phyloP scores from a whole-genome alignment of 2,888 invertebrate genomes.

The Tanytarsus gracilentus region DNA sequence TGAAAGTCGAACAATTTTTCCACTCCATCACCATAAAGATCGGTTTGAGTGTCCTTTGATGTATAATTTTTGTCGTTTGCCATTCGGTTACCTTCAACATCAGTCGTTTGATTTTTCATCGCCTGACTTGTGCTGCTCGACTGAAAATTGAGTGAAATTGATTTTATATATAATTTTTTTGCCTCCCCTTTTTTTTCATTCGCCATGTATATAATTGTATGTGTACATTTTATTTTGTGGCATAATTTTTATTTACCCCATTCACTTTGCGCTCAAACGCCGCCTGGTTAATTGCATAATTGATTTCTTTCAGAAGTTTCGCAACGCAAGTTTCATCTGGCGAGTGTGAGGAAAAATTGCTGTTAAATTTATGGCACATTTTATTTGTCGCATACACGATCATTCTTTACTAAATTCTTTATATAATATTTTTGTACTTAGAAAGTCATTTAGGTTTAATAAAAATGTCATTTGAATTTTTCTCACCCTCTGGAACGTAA shows the following conservation, averaged over 20 bases:
- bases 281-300: neutral
- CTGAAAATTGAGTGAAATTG: neutral
- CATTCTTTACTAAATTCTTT: too few species aligned
- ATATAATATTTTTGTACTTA: too few species aligned
- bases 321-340: neutral
- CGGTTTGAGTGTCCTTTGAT: neutral
- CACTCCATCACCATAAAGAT: neutral
- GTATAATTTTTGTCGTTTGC: neutral
- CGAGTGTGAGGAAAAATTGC: too few species aligned
- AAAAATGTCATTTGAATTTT: too few species aligned
- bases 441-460: too few species aligned
- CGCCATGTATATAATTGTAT: too few species aligned
- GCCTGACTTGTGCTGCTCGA: neutral
- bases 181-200: neutral
- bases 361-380: too few species aligned
- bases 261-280: neutral
- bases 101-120: neutral
- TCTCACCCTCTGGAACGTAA: slow-evolving; percentile 5
- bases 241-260: neutral
- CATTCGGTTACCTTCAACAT: neutral
- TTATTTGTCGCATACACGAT: too few species aligned
- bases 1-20: neutral
- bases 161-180: neutral
- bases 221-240: neutral
- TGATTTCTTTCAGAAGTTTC: neutral